Evolutionary conservation across 2,797 vertebrate species (phyloP), one percentile per base, ranked within the genome.

Genomic region (Xenentodon cancila): DNA sequence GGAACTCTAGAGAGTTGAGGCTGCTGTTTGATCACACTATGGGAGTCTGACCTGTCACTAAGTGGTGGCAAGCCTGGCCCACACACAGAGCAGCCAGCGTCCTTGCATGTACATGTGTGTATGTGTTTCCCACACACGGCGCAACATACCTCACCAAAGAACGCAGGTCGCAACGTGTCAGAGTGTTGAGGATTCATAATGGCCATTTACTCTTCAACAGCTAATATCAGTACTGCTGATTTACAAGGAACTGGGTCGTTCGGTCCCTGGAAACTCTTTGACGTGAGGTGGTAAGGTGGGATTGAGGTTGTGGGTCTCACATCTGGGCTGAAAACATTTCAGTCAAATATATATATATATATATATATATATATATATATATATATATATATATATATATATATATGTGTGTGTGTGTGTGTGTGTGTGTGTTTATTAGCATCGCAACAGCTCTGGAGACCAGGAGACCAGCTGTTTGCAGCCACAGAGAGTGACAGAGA

Each of bases 11-110:
- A 86, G 85, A 91, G 71, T 84, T 89, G 91, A 89, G 85, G 82
- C 88, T 89, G 85, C 79, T 71, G 92, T 93, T 93, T 93, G 92
- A 93, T 93, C 92, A 91, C 86, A 73, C 82, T 75, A 84, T 88
- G 81, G 81, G 81, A 92, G 88, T 83, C 88, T 90, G 89, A 91
- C 89, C 91, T 92, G 92, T 92, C 91, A 92, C 85, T 91, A 91
- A 87, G 86, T 90, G 88, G 85, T 89, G 89, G 91, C 84, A 88
- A 91, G 92, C 92, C 89, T 22, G 66, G 91, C 84, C 91, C 92
- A 93, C 92, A 93, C 91, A 92, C 89, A 51, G 85, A 71, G 89
- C 53, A 44, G 63, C 12, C 16, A 79, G 77, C 56, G 30, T 45
- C 75, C 66, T 62, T 65, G 75, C 71, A 73, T 82, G 80, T 73